phyloP scores from a whole-genome alignment of 2,888 invertebrate genomes.

The Amphipyra berbera region DNA sequence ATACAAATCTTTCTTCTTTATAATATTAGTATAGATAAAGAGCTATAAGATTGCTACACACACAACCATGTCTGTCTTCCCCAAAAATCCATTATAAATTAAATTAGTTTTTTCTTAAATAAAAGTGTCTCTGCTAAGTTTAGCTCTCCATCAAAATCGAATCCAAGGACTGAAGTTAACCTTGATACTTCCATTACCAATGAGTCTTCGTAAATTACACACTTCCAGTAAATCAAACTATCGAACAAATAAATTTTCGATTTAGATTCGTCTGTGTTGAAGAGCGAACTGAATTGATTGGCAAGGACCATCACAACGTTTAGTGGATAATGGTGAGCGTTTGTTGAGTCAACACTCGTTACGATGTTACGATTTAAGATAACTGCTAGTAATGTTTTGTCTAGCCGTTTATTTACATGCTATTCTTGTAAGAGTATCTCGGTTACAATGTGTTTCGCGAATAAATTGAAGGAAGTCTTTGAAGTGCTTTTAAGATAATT shows the following conservation, averaged over 20 bases:
- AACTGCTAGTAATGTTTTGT: conserved; percentile 28
- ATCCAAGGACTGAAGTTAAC: not conserved
- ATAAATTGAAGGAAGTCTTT: conserved; percentile 23
- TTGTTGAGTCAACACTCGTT: conserved; percentile 33
- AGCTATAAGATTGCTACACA: no score
- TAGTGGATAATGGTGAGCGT: conserved; percentile 21
- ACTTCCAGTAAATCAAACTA: conserved; percentile 34
- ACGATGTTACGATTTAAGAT: conserved; percentile 25
- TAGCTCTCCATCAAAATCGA: not conserved
- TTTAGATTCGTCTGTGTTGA: conserved; percentile 16
- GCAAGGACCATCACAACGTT: conserved; percentile 43
- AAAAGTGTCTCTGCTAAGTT: no score
- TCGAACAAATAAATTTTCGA: conserved; percentile 29
- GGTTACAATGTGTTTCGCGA: not conserved
- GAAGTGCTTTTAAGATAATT: conserved; percentile 25
- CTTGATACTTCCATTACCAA: conserved; percentile 6
- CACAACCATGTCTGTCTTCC: no score
- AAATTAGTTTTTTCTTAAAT: no score
- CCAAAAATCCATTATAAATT: no score
- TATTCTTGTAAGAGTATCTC: conserved; percentile 5
- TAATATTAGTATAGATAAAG: no score
- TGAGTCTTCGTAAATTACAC: conserved; percentile 23
- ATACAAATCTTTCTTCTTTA: no score
- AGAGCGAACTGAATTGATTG: conserved; percentile 41
- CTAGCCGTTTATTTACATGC: conserved; percentile 28